These are phyloP conservation scores for Myiozetetes cayanensis DNA, from an alignment of 2,113 vertebrate species.

Conservation along the genomic window DNA sequence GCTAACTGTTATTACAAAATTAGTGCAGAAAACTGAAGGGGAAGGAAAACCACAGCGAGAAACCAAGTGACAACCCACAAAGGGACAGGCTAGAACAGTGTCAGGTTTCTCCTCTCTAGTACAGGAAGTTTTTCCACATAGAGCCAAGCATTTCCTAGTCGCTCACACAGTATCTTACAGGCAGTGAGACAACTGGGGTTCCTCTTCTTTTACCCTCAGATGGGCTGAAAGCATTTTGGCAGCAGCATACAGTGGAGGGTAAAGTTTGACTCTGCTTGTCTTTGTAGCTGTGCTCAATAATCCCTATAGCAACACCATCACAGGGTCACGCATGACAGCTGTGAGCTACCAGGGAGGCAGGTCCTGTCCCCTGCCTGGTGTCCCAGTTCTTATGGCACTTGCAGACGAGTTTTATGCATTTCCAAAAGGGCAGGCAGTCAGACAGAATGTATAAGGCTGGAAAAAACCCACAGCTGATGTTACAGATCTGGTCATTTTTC, in stretches of 20 bases:
- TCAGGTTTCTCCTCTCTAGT: background rate
- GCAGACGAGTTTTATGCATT: background rate
- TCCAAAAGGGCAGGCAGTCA: background rate
- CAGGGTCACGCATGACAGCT: background rate
- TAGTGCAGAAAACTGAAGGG: slow-evolving; percentile 33
- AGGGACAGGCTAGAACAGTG: background rate
- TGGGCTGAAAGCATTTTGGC: background rate
- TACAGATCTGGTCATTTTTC: background rate
- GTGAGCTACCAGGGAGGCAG: background rate
- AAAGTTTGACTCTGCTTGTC: background rate
- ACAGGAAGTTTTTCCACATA: background rate
- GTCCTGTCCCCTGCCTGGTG: background rate
- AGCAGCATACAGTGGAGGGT: background rate
- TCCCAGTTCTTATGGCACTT: background rate
- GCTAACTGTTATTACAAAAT: slow-evolving; percentile 59
- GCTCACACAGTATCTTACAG: background rate
- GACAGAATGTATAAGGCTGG: background rate
- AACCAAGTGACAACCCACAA: background rate
- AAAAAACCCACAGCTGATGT: background rate
- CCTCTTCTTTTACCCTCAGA: background rate
- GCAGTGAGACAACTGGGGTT: background rate
- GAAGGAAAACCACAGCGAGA: slow-evolving; percentile 26
- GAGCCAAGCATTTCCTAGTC: background rate
- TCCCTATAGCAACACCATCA: background rate
- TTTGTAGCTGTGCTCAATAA: background rate